Evolutionary conservation across 2,888 invertebrate genomes (phyloP), one percentile per base, ranked within the genome.

Genomic region (Sericinus montela): DNA sequence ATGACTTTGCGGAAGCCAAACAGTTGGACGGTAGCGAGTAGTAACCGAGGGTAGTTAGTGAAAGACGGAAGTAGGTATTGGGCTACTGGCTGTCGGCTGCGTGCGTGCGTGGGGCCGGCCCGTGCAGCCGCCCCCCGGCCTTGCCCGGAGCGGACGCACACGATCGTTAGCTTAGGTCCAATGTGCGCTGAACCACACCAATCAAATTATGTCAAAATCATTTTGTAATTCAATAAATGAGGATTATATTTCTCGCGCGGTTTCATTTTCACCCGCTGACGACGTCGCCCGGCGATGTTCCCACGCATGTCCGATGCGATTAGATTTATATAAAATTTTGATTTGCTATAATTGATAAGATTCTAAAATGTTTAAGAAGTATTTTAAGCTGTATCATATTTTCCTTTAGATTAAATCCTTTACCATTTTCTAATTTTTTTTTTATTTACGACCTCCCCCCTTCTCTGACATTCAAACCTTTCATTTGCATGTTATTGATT

Each of bases 371-470:
- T 60, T 62, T 67, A 57, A 68, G 67, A 65, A 69, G 62, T 66
- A 63, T 64, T 60, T 63, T 58, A 65, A 62, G 65, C 58, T 54
- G 59, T 55, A 63, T 51, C 43, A 59, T 56, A 60, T 53, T 59
- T 60, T 56, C 58, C 59, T 65, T 67, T 63, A 69, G 65, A 66
- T 65, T 71, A 69, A 72, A 69, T 59, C 74, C 69, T 75, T 71
- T 62, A 65, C 62, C 63, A 45, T 45, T 45, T 45, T 3, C 34
- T 69, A 63, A 57, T 61, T 65, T 73, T 65, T 71, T 69, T 65
- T 71, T 69, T 72, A 80, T 77, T 80, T 82, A 81, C 77, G 56
- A 60, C 4, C 32, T 11, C 63, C 58, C 32, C 32, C 63, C 58
- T 69, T 67, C 60, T 58, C 60, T 56, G 56, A 54, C 59, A 67